Conservation (phyloP, 2,888 invertebrate species). For the Antheraea assamensis region DNA sequence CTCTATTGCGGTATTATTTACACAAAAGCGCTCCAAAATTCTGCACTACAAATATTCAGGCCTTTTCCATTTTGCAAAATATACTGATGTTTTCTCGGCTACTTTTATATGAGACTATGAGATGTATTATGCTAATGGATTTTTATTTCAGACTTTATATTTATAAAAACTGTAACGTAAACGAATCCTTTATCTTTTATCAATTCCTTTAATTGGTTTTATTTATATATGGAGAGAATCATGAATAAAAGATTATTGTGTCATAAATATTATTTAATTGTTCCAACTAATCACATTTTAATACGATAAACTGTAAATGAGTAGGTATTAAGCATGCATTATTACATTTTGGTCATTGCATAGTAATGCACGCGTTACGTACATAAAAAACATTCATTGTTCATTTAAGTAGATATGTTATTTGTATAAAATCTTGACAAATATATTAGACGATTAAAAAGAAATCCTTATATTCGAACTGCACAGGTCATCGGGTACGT, state of each 20-base stretch:
- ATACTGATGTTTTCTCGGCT: constrained; percentile 38
- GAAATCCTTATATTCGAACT: constrained; percentile 47
- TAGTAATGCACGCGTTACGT: not conserved
- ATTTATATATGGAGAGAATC: not conserved
- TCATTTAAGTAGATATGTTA: not conserved
- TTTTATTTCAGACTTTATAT: constrained; percentile 30
- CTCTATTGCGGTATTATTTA: not conserved
- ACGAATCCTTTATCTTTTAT: not conserved
- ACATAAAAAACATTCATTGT: not conserved
- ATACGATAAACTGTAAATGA: constrained; percentile 9
- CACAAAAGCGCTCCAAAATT: constrained; percentile 25
- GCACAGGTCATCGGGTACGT: constrained; percentile 68
- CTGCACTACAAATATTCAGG: constrained; percentile 28
- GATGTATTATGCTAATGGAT: constrained; percentile 43
- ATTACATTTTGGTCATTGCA: not conserved
- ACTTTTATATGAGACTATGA: constrained; percentile 40
- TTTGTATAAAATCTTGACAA: not conserved
- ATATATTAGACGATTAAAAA: not conserved
- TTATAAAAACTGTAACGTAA: not conserved
- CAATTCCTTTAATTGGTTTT: no score
- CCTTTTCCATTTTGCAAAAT: constrained; percentile 29
- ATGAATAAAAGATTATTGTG: not conserved
- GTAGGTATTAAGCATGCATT: not conserved
- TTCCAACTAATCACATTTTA: no score
- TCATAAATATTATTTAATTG: no score